Evolutionary conservation across 2,113 vertebrate species (phyloP).

Genomic region (Pseudonaja textilis): DNA sequence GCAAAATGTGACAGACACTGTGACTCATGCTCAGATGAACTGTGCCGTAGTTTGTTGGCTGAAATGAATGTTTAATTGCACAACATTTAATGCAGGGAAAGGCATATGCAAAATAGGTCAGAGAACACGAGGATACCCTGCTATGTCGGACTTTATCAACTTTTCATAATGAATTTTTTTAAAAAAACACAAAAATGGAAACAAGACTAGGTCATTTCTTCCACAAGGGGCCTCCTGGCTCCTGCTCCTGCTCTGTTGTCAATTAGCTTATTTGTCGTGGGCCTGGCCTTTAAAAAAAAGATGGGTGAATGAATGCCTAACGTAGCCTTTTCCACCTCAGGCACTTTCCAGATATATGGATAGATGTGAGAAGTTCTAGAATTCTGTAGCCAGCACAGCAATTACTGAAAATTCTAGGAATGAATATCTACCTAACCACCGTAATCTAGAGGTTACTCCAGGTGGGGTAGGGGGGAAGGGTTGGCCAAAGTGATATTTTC

Average conservation of each 20-base stretch:
- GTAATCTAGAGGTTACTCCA: not conserved
- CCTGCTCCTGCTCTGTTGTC: not conserved
- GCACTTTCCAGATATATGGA: not conserved
- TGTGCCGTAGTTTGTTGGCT: conserved; percentile 36
- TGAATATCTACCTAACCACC: not conserved
- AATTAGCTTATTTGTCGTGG: not conserved
- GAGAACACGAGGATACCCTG: not conserved
- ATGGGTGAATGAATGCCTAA: not conserved
- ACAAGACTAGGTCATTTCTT: not conserved
- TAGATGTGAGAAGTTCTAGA: not conserved
- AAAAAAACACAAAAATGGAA: not conserved
- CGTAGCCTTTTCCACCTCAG: not conserved
- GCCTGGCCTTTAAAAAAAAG: not conserved
- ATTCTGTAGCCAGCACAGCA: not conserved
- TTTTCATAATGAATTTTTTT: not conserved
- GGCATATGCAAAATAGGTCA: not conserved
- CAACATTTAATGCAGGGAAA: not conserved
- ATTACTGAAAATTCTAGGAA: not conserved
- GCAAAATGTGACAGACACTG: conserved; percentile 52
- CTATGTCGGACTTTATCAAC: not conserved
- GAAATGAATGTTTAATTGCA: conserved; percentile 19
- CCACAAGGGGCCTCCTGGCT: too few species aligned
- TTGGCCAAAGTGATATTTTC: not conserved
- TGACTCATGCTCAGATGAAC: conserved; percentile 45
- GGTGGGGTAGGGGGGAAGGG: not conserved